Base-by-base conservation (phyloP, 2,888 invertebrate species). In the Eumacrocentrus americanus region DNA sequence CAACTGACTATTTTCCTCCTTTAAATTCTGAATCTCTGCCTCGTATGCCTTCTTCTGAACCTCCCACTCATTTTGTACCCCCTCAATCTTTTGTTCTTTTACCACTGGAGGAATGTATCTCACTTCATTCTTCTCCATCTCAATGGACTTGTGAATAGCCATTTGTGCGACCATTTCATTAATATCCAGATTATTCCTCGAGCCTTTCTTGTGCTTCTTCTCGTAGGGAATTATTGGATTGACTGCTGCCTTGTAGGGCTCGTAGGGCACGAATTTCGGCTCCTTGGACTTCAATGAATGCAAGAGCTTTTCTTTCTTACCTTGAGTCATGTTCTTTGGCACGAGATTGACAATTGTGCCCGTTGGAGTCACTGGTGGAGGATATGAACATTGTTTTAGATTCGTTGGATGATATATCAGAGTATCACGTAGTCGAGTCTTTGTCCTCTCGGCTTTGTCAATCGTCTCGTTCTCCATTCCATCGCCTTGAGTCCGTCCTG, bases 201-300 rank as follows among this genome's bases (percentile, higher is more conserved):
- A 65, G n/a, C 77, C 75, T 73, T 81, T 82, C 54, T 70, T 76
- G 16, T 75, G 72, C 52, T 81, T 80, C 63, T 83, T 78, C 63
- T 81, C 80, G 34, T 67, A 67, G 0, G 89, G 86, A 16, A 89
- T 83, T 63, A 94, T 91, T 5, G 92, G 91, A 74, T 89, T 90
- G 0, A 92, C 90, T 51, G 94, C 93, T 12, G 89, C 92, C 73
- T 92, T 89, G 74, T 94, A 94, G 0, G 94, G 94, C 74, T 95
- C 94, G 69, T 91, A 93, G 0, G 94, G 94, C 34, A 95, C 87
- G 79, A 94, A 94, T 75, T 91, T 93, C 0, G 93, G 92, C 67
- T 89, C 89, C 72, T 85, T 84, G 0, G 81, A 81, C 72, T 88
- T 89, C 9, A 86, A 80, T 51, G 78, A 76, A 63, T 69, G 71